Evolutionary conservation across 92 coral and sea anemone genomes (phyloP), one percentile per base, ranked within the genome.

Genomic region (Zoanthus gigantus): DNA sequence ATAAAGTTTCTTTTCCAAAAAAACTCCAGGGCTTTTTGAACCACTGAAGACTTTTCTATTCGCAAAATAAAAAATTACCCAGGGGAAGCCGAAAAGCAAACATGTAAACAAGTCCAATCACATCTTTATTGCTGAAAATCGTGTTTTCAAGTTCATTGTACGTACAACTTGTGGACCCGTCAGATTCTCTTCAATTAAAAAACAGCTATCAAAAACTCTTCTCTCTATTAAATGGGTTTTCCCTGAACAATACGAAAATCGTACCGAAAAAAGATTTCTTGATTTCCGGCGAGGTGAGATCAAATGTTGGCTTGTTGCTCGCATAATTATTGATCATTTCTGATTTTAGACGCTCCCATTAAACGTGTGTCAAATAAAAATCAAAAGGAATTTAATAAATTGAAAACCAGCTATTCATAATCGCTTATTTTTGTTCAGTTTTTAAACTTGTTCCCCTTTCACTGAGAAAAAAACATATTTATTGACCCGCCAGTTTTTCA

Each of bases 71-170:
- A 7, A 30, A 30, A 69, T 11, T 30, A 69, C 11, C 28, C 12
- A 29, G 11, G 12, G 73, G 29, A 68, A 8, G 7, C 74, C 47
- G 5, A 34, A 11, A 69, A 69, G 74, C 45, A 5, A 7, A 50
- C 12, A 50, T 50, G 45, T 63, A 75, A 75, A 53, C 18, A 54
- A 28, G 63, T 6, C 13, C 31, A 75, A 37, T 65, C 18, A 28
- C 23, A 63, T 52, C 8, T 69, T n/a, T 66, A 7, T 28, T 66
- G 23, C 16, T 67, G 13, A 76, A 44, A 81, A 57, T 17, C 65
- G 85, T 66, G 52, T 71, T 66, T 81, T 81, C 85, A n/a, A 47
- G 75, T 81, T 31, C 13, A 46, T 2, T 29, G 85, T 4, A 81
- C 31, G 46, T 81, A 72, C 45, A 81, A 81, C 18, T 46, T 13